Base-by-base conservation (phyloP, 64 coral and sea anemone genomes). In the Acropora yongei region DNA sequence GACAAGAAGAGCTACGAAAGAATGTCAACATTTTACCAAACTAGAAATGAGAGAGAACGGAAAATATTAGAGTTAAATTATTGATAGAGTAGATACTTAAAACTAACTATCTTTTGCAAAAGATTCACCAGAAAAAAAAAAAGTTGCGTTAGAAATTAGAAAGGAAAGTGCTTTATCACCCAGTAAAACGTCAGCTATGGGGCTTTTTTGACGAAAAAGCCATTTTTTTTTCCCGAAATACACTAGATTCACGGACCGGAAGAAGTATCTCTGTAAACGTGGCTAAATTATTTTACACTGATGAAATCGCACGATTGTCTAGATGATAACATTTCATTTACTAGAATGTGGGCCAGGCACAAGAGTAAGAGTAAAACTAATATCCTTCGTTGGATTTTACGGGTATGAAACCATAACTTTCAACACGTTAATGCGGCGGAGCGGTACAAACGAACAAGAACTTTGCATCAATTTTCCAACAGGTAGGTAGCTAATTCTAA, bases 1-100 rank as follows among this genome's bases (percentile, higher is more conserved):
- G 6, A 55, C 51, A 10, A 55, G 51, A 5, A 55, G 51, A 55
- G 14, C n/a, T 46, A 45, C 16, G 16, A 67, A 84, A 68, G 58
- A 84, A 68, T 84, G 51, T 85, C 82, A 71, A 85, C 82, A 85
- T 72, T 85, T 85, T 85, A 85, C 63, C 63, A 50, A 30, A 71
- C 63, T 69, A 49, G 45, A 69, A 71, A 85, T 48, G 44, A 61
- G 49, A 43, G 82, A 43, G 82, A 85, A 48, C 20, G 44, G 17
- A 3, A 12, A 72, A 71, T 71, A 66, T 8, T 46, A 18, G 41
- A 47, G n/a, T 8, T 85, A 45, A 85, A 85, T 85, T 85, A 85
- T 85, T 85, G 82, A 85, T 85, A 18, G 2, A 30, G 17, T 7
- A 46, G 18, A 71, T 71, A 30, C 17, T 72, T 69, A 84, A 85